Conservation (phyloP, 2,888 invertebrate species). For the Drosophila pseudotalamancana region DNA sequence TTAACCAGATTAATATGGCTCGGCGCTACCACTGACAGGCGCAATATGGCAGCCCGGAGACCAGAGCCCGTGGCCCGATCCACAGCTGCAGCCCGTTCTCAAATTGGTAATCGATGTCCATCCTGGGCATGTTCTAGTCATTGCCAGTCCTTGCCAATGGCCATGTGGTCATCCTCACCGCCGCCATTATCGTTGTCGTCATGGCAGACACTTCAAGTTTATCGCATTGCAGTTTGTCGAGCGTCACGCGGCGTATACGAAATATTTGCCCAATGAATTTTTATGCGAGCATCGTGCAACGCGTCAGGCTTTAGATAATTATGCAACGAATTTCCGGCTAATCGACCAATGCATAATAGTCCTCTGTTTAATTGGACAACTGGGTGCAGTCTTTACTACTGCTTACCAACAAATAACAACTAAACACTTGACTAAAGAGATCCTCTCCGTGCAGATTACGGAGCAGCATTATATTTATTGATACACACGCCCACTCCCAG, state of each 20-base stretch:
- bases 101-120: constrained; percentile 64
- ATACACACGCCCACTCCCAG: background rate
- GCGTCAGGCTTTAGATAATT: constrained; percentile 57
- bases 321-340: constrained; percentile 46
- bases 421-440: background rate
- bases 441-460: constrained; percentile 13
- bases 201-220: constrained; percentile 77
- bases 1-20: constrained; percentile 85
- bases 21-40: constrained; percentile 82
- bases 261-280: constrained; percentile 76
- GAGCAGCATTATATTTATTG: background rate
- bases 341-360: constrained; percentile 45
- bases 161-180: constrained; percentile 65
- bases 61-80: constrained; percentile 17
- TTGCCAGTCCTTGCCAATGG: constrained; percentile 48
- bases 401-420: too few relatives aligned
- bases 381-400: too few relatives aligned
- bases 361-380: constrained; percentile 17
- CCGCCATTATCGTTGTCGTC: constrained; percentile 36
- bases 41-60: constrained; percentile 58
- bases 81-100: constrained; percentile 39
- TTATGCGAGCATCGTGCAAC: constrained; percentile 44
- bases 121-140: constrained; percentile 64
- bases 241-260: constrained; percentile 68
- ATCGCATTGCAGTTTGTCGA: constrained; percentile 65